A percentile compares a stretch with the other conserved stretches of the same genome.
These are phyloP conservation scores for Tholera decimalis DNA, from an alignment of 2,888 invertebrate species.

Conservation along the genomic window DNA sequence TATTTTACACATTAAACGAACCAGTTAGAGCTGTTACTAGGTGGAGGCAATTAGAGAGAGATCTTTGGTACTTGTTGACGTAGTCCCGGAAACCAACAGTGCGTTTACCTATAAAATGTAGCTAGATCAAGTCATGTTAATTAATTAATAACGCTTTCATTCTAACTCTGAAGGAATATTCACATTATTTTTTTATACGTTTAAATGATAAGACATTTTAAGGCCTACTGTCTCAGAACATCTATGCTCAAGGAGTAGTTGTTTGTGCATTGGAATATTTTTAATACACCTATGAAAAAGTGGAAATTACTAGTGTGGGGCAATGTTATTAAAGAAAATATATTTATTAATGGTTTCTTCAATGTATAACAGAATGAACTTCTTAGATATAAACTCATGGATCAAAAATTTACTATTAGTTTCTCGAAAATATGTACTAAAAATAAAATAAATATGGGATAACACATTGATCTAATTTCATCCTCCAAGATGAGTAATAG, in stretches of 20 bases:
- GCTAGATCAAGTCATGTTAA: too few species aligned
- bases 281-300: too few species aligned
- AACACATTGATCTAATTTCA: constrained; percentile 29
- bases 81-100: constrained; percentile 3
- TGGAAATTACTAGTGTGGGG: too few species aligned
- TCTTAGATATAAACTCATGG: constrained; percentile 10
- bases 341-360: not conserved
- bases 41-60: constrained; percentile 23
- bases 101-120: too few species aligned
- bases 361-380: not conserved
- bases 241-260: too few species aligned
- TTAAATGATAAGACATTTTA: too few species aligned
- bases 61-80: constrained; percentile 10
- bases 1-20: not conserved
- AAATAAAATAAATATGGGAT: constrained; percentile 12
- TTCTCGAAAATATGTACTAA: constrained; percentile 1
- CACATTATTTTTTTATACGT: too few species aligned
- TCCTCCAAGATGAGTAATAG: not conserved
- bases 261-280: too few species aligned
- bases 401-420: constrained; percentile 12
- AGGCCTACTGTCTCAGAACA: too few species aligned
- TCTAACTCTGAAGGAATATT: too few species aligned
- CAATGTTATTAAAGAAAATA: not conserved
- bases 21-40: not conserved
- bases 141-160: too few species aligned